These are phyloP conservation scores for Eugnorisma glareosa DNA, from an alignment of 2,888 invertebrate species.

Conservation along the genomic window DNA sequence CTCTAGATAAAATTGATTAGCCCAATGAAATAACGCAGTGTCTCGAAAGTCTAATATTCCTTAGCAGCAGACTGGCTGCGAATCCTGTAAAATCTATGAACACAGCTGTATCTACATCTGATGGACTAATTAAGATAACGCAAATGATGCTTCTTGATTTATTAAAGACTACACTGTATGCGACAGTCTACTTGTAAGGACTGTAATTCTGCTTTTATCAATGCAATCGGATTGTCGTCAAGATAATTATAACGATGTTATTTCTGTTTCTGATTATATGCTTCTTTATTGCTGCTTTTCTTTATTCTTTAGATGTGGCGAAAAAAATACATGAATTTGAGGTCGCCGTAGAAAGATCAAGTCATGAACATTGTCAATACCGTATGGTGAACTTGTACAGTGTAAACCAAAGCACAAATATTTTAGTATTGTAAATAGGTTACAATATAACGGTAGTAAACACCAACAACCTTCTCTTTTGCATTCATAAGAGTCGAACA, in stretches of 20 bases:
- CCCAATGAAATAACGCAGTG: background rate
- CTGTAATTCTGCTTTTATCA: constrained; percentile 29
- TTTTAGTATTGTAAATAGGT: constrained; percentile 46
- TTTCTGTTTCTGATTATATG: constrained; percentile 19
- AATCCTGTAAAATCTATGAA: constrained; percentile 7
- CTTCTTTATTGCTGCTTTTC: constrained; percentile 6
- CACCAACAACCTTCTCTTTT: constrained; percentile 38
- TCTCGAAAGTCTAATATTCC: background rate
- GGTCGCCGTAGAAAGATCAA: background rate
- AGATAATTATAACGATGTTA: constrained; percentile 40
- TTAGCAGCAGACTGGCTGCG: background rate
- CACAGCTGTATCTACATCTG: background rate
- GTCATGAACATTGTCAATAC: constrained; percentile 13
- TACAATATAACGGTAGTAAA: constrained; percentile 48
- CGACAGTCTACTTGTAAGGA: constrained; percentile 7
- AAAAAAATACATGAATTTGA: background rate
- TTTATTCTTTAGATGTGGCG: background rate
- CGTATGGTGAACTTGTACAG: constrained; percentile 23
- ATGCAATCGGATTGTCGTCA: constrained; percentile 25
- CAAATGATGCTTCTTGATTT: constrained; percentile 26
- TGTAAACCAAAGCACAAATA: constrained; percentile 41
- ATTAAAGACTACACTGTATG: constrained; percentile 10
- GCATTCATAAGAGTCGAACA: constrained; percentile 19
- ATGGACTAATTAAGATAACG: constrained; percentile 45
- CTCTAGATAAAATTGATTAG: background rate